phyloP scores from a whole-genome alignment of 2,113 vertebrate species.

The Vombatus ursinus region DNA sequence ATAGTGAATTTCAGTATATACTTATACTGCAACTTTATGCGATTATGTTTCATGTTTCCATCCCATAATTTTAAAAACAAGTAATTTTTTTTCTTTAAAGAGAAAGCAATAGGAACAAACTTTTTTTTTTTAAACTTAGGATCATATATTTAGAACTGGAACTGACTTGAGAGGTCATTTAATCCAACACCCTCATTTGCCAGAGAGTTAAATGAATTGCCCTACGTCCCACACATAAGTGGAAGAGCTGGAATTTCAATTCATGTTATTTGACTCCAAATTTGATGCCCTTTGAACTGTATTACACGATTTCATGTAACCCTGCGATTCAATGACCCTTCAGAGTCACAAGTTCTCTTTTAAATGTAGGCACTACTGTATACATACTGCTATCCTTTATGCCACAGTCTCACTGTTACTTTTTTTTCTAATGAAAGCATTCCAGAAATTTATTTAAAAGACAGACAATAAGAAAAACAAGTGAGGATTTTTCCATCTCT shows the following conservation, averaged over 20 bases:
- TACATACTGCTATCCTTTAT: background rate
- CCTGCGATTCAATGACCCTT: background rate
- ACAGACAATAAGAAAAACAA: background rate
- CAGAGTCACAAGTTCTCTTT: background rate
- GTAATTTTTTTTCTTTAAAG: background rate
- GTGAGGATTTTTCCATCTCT: background rate
- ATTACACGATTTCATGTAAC: background rate
- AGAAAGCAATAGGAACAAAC: background rate
- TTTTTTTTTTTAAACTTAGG: too few species aligned
- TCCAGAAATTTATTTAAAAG: slow-evolving; percentile 55
- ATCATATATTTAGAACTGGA: background rate
- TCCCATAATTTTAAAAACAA: background rate
- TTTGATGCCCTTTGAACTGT: background rate
- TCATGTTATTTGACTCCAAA: background rate
- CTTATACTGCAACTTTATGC: background rate
- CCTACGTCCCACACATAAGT: background rate
- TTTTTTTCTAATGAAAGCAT: slow-evolving; percentile 1
- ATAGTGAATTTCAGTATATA: background rate
- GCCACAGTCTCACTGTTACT: background rate
- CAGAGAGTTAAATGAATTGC: background rate
- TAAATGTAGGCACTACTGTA: background rate
- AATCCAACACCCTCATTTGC: background rate
- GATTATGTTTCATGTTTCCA: background rate
- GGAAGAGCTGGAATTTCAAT: background rate
- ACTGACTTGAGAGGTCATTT: background rate